Conservation (phyloP, 2,888 invertebrate genomes). For the Zygogramma bicolorata region DNA sequence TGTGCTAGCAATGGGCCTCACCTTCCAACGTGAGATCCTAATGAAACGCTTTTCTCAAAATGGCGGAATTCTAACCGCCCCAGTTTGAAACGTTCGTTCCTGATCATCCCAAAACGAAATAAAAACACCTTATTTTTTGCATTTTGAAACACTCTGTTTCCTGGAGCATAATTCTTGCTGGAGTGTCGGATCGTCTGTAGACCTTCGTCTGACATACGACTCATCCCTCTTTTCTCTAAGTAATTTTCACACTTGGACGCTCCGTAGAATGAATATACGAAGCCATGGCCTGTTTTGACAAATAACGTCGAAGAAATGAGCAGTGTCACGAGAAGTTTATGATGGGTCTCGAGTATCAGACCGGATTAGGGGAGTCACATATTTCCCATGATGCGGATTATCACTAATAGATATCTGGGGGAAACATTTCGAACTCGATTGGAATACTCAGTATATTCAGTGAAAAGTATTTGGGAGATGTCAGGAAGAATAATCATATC, state of each 20-base stretch:
- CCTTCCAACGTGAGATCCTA: no score
- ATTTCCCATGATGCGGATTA: background rate
- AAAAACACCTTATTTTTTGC: no score
- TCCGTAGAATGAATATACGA: background rate
- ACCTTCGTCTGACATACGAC: slow-evolving; percentile 30
- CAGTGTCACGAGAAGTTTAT: background rate
- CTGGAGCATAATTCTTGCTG: no score
- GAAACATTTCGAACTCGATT: background rate
- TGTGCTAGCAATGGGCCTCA: no score
- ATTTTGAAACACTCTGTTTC: no score
- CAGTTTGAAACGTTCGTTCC: no score
- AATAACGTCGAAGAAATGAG: slow-evolving; percentile 3
- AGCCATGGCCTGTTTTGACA: background rate
- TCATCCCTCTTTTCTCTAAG: slow-evolving; percentile 30
- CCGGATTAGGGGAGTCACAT: background rate
- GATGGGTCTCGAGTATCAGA: background rate
- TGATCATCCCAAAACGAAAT: no score
- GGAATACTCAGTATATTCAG: no score
- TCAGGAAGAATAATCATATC: no score
- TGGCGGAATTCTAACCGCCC: no score
- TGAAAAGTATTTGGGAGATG: no score
- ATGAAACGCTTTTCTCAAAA: no score
- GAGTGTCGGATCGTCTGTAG: slow-evolving; percentile 35
- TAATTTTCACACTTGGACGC: slow-evolving; percentile 20
- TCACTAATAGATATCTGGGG: background rate